Evolutionary conservation across 2,113 vertebrate species (phyloP).

Genomic region (Ammodytes marinus): DNA sequence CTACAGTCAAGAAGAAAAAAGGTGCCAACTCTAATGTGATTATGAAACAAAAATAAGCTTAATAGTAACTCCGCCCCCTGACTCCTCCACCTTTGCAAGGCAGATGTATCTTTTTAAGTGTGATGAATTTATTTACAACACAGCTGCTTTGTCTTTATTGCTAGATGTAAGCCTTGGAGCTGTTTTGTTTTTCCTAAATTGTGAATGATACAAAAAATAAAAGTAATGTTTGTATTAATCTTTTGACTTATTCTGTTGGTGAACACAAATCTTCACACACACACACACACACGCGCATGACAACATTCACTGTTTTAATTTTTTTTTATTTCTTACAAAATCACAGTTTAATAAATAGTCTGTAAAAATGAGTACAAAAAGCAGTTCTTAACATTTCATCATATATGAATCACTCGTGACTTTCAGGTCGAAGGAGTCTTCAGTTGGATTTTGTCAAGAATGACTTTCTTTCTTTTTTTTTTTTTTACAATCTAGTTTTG

Average conservation of each 20-base stretch:
- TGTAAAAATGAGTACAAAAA: constrained; percentile 89
- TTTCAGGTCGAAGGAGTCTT: constrained; percentile 79
- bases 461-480: constrained; percentile 58
- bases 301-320: constrained; percentile 45
- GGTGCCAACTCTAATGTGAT: constrained; percentile 41
- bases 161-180: constrained; percentile 69
- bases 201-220: constrained; percentile 75
- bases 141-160: constrained; percentile 68
- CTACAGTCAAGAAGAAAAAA: constrained; percentile 20
- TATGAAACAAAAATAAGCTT: neutral
- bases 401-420: constrained; percentile 84
- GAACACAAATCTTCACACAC: neutral
- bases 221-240: constrained; percentile 74
- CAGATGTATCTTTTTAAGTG: constrained; percentile 36
- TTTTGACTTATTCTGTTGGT: neutral
- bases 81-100: constrained; percentile 30
- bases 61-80: neutral
- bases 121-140: constrained; percentile 15
- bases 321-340: constrained; percentile 86
- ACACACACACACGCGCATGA: constrained; percentile 2
- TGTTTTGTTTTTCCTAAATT: constrained; percentile 72
- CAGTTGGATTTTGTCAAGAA: constrained; percentile 73
- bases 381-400: constrained; percentile 83
- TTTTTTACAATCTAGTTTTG: constrained; percentile 86
- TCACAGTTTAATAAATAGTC: constrained; percentile 90